Evolutionary conservation across 2,113 vertebrate genomes (phyloP), one percentile per base, ranked within the genome.

Genomic region (Murina feae): DNA sequence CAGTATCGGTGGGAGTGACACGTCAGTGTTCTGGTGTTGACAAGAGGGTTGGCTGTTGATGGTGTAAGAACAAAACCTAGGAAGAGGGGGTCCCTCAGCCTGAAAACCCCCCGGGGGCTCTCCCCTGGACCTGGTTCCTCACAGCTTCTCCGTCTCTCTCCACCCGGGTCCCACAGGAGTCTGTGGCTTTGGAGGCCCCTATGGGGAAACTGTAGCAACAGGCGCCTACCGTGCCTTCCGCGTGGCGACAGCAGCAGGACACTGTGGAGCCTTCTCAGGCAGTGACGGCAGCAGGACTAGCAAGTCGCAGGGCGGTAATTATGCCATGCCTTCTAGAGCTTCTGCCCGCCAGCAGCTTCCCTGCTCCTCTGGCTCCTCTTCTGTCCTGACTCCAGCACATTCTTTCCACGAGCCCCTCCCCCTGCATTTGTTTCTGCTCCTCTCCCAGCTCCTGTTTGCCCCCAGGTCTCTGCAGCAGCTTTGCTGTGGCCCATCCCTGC

Each of bases 271-370:
- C 97, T 98, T 98, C 98, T 98, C 98, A 95, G 98, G 98, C 98
- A 98, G 96, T 97, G 98, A 98, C 97, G 98, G 97, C 98, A 96
- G 98, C 98, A 98, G 98, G 98, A 98, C 98, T 98, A 98, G 98
- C 98, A 98, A 98, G 98, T 98, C 98, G 97, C 98, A 98, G 98
- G 98, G 98, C 98, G 98, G 98, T 98, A 98, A 98, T 98, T 98
- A 98, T 98, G 98, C 97, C 97, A 94, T 89, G 97, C 94, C 96
- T 93, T 97, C 97, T 95, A 95, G 55, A 81, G 75, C 97, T 96
- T 97, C 92, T 97, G 98, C 97, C 96, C 95, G 93, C 95, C 96
- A 95, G 95, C 65, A 4, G 96, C 97, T 97, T 86, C 92, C 97
- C 95, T 78, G 76, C 89, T 96, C 0, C 94, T 80, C 74, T 93